Evolutionary conservation across 1,140 invertebrate genomes (phyloP).

Genomic region (Platyura marginata): DNA sequence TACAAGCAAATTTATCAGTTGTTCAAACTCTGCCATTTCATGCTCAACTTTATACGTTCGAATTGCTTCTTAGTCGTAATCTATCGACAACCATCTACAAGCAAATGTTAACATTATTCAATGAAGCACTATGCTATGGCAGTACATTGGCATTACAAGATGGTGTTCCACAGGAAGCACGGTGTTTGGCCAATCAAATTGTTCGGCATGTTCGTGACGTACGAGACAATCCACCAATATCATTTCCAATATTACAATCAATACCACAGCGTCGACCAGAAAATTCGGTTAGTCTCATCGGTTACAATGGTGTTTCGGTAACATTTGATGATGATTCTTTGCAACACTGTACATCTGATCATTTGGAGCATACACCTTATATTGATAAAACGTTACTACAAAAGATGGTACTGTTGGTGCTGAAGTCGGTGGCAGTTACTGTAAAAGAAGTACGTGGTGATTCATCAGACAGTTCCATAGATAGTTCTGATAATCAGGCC

Average conservation of each 20-base stretch:
- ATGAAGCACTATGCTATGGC: conserved; percentile 77
- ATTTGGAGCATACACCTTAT: conserved; percentile 12
- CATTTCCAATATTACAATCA: conserved; percentile 52
- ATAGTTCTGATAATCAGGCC: conserved; percentile 39
- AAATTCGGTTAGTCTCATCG: conserved; percentile 33
- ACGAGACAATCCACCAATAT: conserved; percentile 26
- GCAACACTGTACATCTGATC: conserved; percentile 10
- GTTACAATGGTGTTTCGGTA: conserved; percentile 25
- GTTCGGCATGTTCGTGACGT: conserved; percentile 72
- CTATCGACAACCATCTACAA: conserved; percentile 65
- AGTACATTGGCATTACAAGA: conserved; percentile 75
- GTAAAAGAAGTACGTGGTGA: conserved; percentile 76
- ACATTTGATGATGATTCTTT: conserved; percentile 2
- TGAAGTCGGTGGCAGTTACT: conserved; percentile 76
- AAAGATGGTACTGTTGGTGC: conserved; percentile 63
- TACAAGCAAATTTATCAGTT: conserved; percentile 73
- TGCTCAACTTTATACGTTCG: conserved; percentile 59
- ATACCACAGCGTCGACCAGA: conserved; percentile 25
- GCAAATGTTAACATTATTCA: conserved; percentile 63
- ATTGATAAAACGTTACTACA: conserved; percentile 57
- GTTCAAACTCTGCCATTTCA: conserved; percentile 79
- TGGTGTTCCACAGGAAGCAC: conserved; percentile 68
- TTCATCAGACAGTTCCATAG: conserved; percentile 61
- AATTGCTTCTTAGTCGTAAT: conserved; percentile 45
- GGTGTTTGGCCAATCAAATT: conserved; percentile 61